These are phyloP conservation scores for Meloidogyne floridensis DNA, from an alignment of 1,140 invertebrate genomes.

Conservation along the genomic window DNA sequence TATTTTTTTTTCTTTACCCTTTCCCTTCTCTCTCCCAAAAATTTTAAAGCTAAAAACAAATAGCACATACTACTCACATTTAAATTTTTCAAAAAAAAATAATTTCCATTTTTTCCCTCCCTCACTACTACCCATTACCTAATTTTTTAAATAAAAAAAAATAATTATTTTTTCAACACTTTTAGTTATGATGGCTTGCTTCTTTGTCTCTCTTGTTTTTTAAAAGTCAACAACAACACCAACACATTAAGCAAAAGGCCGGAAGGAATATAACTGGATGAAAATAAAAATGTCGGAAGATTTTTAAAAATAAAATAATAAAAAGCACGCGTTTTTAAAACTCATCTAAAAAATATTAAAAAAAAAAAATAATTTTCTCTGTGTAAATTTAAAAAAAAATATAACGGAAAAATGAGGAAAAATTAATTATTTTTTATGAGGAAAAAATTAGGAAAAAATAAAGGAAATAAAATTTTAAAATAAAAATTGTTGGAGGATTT, in stretches of 20 bases:
- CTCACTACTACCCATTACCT: not conserved
- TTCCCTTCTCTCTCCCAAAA: not conserved
- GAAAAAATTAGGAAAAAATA: not conserved
- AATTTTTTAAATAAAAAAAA: not conserved
- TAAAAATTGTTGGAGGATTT: not conserved
- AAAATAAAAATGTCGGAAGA: conserved; percentile 9
- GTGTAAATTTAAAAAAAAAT: not conserved
- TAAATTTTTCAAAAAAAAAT: not conserved
- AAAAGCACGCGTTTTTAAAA: not conserved
- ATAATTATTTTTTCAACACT: not conserved
- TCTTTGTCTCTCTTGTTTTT: conserved; percentile 1
- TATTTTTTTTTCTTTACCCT: not conserved
- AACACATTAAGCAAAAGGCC: not conserved
- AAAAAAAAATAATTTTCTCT: too few relatives aligned
- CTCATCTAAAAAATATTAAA: not conserved
- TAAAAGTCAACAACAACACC: not conserved
- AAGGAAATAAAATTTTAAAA: not conserved
- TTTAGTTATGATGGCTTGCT: not conserved
- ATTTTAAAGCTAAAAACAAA: not conserved
- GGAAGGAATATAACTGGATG: not conserved
- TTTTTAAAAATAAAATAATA: not conserved
- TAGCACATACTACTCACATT: not conserved
- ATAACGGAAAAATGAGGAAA: not conserved
- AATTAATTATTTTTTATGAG: not conserved
- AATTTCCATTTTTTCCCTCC: not conserved